These are phyloP conservation scores for Platorchestia sp. DNA, from an alignment of 1,140 invertebrate species.

Conservation along the genomic window DNA sequence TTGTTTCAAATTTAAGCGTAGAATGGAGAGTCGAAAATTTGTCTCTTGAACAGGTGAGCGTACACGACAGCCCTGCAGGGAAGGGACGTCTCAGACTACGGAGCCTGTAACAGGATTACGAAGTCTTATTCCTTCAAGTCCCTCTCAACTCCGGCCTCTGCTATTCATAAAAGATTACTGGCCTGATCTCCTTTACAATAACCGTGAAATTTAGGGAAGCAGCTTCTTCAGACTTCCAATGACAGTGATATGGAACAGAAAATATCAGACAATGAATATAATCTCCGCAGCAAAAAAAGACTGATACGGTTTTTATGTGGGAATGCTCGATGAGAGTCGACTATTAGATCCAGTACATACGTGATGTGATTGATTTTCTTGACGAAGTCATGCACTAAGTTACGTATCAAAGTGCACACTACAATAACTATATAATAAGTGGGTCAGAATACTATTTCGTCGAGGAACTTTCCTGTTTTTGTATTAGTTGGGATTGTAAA, in stretches of 20 bases:
- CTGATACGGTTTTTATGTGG: neutral
- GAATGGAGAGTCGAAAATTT: neutral
- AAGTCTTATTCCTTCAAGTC: neutral
- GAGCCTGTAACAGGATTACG: neutral
- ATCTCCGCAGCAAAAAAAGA: neutral
- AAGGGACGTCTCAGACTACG: neutral
- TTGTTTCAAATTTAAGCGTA: neutral
- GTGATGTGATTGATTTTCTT: no score
- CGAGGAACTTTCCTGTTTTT: no score
- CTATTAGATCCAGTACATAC: neutral
- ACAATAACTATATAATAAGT: no score
- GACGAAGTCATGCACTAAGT: no score
- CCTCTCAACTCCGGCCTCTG: neutral
- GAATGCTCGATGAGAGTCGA: neutral
- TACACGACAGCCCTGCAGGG: neutral
- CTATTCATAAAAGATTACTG: neutral
- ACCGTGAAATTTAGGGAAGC: neutral
- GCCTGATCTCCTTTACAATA: neutral
- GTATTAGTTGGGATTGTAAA: no score
- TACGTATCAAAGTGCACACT: no score
- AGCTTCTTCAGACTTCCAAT: neutral
- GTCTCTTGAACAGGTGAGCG: neutral
- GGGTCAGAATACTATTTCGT: no score
- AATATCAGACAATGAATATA: neutral
- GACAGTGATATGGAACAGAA: neutral